Base-by-base conservation (phyloP, 2,113 vertebrate species). In the Daboia siamensis region DNA sequence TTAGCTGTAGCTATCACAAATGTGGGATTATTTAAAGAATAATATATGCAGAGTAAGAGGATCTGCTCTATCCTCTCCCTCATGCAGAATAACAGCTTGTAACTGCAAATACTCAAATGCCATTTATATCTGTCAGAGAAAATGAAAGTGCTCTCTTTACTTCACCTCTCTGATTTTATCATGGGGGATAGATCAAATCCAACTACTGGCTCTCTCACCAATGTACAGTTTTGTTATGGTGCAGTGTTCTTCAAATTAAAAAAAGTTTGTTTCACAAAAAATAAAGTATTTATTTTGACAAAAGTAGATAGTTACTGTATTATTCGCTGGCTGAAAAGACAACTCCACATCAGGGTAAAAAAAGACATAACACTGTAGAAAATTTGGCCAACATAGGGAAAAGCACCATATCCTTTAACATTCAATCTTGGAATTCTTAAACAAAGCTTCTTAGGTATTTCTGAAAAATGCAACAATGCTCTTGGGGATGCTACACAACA, bases 401-500 rank as follows among this genome's bases (percentile, higher is more conserved):
- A 69, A 69, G 29, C 29, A 33, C 29, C 1, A 6, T 39, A 9
- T 80, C 39, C 17, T 39, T 39, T 21, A 80, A 39, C 6, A 44
- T 80, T 39, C 33, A 80, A n/a, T 21, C 74, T 39, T 17, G 1
- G 33, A 2, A 33, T 80, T 80, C 33, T 44, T 80, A 44, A 80
- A 80, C 74, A 80, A 39, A 80, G 33, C 33, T 74, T 74, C n/a
- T 74, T 74, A 74, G 64, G n/a, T 17, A 74, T 74, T 39, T 39
- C 69, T 33, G 69, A 74, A 80, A 80, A 80, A 39, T 20, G 13
- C 69, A 86, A 88, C 87, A 96, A 93, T 91, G 26, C 86, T 96
- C 46, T 88, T 88, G 92, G 95, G 80, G 95, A 91, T 96, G 94
- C 94, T 57, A 95, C 51, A 94, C 86, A 93, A 0, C 74, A 93